Evolutionary conservation across 2,888 invertebrate genomes (phyloP), one percentile per base, ranked within the genome.

Genomic region (Lasius fuliginosus): DNA sequence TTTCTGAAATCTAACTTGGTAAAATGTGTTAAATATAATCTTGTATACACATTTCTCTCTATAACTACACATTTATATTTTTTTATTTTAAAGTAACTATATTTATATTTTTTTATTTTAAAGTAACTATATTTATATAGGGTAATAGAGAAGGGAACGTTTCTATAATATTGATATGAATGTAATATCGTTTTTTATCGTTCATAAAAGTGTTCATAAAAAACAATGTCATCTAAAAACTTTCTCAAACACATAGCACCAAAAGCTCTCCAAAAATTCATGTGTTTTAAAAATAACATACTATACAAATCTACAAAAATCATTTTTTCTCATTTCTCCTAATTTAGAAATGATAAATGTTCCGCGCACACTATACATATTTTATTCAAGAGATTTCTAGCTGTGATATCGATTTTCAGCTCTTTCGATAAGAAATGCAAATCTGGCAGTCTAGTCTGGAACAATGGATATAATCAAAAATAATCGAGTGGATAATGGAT

Each of bases 381-480:
- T 76, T 75, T 6, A 75, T 46, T 75, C 40, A n/a, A 60, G 30
- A 18, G 23, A 75, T 36, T 75, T 46, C 8, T 18, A 30, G 3
- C 30, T 62, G 33, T 36, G 9, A 53, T 49, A 62, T 49, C 23
- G 23, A 76, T 49, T 76, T 64, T 11, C 5, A 15, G 11, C 6
- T 75, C 33, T 27, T 46, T 42, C 3, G n/a, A 77, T 77, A 15
- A 77, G 58, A 58, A 5, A 77, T 67, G 77, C 68, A 68, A 56
- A 30, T n/a, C 23, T 12, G 67, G 12, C 67, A 27, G 75, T 62
- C 75, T 58, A 15, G 36, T 49, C 36, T 36, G 12, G 12, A n/a
- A 42, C 36, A 15, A 53, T 18, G 12, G 23, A 30, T 56, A 15
- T 56, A 12, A 9, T 56, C n/a, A 67, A 68, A 67, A 77, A 77